A percentile compares a stretch with the other conserved stretches of the same genome.
phyloP scores from a whole-genome alignment of 2,888 invertebrate genomes.

The Mythimna ferrago region DNA sequence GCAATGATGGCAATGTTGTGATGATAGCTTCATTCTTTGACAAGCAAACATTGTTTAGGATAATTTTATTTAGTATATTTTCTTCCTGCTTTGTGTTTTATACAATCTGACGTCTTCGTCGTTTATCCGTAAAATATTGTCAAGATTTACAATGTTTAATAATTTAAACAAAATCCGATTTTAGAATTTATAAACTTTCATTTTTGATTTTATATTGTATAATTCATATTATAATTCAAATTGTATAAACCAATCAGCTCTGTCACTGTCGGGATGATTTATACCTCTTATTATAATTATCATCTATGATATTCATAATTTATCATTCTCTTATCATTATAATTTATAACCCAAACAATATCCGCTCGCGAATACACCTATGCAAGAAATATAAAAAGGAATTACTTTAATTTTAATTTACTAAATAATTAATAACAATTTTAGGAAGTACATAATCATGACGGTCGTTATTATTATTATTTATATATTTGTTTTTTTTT shows the following conservation, averaged over 20 bases:
- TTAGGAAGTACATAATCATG: conserved; percentile 76
- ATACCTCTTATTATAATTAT: conserved; percentile 56
- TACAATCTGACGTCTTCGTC: conserved; percentile 45
- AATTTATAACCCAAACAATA: conserved; percentile 63
- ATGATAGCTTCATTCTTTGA: conserved; percentile 44
- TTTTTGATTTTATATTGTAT: conserved; percentile 10
- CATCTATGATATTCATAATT: conserved; percentile 62
- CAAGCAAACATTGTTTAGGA: conserved; percentile 62
- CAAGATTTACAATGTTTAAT: conserved; percentile 18
- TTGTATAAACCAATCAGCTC: conserved; percentile 54
- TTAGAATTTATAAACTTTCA: conserved; percentile 42
- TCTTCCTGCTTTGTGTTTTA: conserved; percentile 39
- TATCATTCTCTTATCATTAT: conserved; percentile 56
- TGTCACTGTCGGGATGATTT: conserved; percentile 32
- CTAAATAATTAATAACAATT: conserved; percentile 80
- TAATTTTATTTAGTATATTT: conserved; percentile 10
- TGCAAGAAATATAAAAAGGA: conserved; percentile 65
- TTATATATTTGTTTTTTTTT: conserved; percentile 59
- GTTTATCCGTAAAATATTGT: conserved; percentile 38
- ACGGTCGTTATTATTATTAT: conserved; percentile 61
- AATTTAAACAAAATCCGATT: background rate
- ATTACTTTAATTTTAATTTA: conserved; percentile 64
- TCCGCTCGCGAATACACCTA: conserved; percentile 65
- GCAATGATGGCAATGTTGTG: conserved; percentile 68
- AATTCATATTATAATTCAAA: conserved; percentile 36